Conservation (phyloP, 2,113 vertebrate species). For the Pangasianodon gigas region DNA sequence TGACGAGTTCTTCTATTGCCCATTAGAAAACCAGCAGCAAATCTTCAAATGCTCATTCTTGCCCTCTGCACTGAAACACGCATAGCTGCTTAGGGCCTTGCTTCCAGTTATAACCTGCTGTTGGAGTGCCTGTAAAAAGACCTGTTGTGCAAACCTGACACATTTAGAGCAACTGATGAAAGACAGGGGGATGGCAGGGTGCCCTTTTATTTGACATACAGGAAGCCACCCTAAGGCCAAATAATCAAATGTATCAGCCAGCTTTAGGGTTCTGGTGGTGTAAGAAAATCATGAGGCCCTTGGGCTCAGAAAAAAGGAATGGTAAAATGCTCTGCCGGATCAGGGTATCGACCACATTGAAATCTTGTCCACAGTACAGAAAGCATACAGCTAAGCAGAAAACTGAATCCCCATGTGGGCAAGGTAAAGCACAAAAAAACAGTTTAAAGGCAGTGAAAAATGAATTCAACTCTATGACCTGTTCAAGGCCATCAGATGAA, state of each 20-base stretch:
- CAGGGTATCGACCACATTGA: slow-evolving; percentile 31
- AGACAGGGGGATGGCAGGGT: slow-evolving; percentile 51
- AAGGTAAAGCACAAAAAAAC: not conserved
- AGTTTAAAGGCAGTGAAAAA: not conserved
- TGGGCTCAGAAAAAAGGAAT: not conserved
- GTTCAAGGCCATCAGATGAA: not conserved
- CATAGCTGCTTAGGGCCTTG: not conserved
- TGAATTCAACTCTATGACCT: not conserved
- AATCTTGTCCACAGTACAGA: not conserved
- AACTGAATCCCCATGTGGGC: not conserved
- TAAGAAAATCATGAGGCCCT: not conserved
- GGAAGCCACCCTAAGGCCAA: not conserved
- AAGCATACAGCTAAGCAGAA: not conserved
- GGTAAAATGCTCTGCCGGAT: not conserved
- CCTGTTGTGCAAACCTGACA: slow-evolving; percentile 28
- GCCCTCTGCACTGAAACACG: slow-evolving; percentile 38
- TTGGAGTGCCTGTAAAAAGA: slow-evolving; percentile 7
- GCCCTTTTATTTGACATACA: slow-evolving; percentile 54
- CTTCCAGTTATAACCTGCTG: slow-evolving; percentile 27
- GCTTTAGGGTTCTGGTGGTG: not conserved
- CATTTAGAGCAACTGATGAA: slow-evolving; percentile 54
- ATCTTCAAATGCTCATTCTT: slow-evolving; percentile 27
- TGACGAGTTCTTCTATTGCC: not conserved
- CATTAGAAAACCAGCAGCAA: slow-evolving; percentile 5
- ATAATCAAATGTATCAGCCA: not conserved